phyloP scores from a whole-genome alignment of 2,113 vertebrate genomes.

The Elgaria multicarinata region DNA sequence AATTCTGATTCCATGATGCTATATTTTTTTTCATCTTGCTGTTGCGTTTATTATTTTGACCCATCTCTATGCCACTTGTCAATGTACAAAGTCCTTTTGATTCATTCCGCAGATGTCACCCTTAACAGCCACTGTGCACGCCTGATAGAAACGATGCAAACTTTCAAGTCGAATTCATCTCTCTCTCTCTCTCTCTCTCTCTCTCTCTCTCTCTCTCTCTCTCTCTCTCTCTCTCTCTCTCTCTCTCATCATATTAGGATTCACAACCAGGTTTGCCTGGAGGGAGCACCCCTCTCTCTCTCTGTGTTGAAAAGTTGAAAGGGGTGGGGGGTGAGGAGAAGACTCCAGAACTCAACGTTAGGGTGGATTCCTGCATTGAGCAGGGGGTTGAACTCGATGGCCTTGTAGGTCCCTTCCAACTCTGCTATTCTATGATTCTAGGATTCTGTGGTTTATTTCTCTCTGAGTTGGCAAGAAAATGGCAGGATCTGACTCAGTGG shows the following conservation, averaged over 20 bases:
- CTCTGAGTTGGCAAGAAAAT: neutral
- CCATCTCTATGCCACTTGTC: neutral
- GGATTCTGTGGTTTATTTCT: neutral
- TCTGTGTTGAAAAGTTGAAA: neutral
- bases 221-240: too few species aligned
- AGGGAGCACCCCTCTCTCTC: neutral
- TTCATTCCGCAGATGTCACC: neutral
- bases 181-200: too few species aligned
- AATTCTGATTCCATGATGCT: neutral
- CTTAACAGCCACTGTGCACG: neutral
- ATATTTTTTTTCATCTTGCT: neutral
- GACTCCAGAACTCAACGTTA: too few species aligned
- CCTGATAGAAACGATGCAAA: neutral
- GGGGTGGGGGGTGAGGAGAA: too few species aligned
- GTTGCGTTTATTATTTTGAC: neutral
- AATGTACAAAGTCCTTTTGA: neutral
- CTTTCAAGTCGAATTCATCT: neutral
- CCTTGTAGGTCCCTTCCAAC: too few species aligned
- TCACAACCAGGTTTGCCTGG: neutral
- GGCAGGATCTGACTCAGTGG: neutral
- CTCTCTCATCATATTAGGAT: too few species aligned
- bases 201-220: too few species aligned
- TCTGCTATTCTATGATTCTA: too few species aligned
- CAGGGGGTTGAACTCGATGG: too few species aligned
- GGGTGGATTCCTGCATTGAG: too few species aligned